Base-by-base conservation (phyloP, 2,888 invertebrate genomes). In the Sminthurinus aureus region DNA sequence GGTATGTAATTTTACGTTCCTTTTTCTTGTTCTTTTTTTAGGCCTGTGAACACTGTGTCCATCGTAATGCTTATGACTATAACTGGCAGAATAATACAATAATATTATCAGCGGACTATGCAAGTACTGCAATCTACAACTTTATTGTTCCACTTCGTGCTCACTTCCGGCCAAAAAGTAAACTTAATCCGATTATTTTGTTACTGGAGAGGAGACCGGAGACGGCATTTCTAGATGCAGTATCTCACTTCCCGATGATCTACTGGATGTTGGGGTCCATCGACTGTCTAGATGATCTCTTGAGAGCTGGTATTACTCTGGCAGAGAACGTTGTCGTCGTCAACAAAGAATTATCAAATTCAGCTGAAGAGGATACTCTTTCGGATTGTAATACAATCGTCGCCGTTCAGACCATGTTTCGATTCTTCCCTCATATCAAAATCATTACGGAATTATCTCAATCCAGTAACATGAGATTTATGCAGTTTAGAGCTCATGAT, bases 181-280 rank as follows among this genome's bases (percentile, higher is more conserved):
- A 97, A 11, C 92, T 99, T 86, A 97, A 98, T 91, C 98, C 99
- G 1, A 98, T 99, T 85, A 97, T 99, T 88, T 92, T 99, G 85
- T 92, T 99, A 82, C 92, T 99, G 90, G 98, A 98, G 90, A 93
- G 96, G 84, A 92, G 96, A 89, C 98, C 98, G 66, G 95, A 96
- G 90, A 94, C 95, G 89, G 96, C 96, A 75, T 99, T 99, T 91
- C 92, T 98, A 87, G 98, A 99, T 90, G 95, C 98, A 11, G 94
- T 99, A 88, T 96, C 98, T 51, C 98, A 97, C 91, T 99, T 99
- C 91, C 99, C 99, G 67, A 92, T 98, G 90, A 96, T 99, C 51
- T 99, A 98, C 91, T 99, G 98, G 98, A 98, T 98, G 97, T 92
- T 95, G 83, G 99, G 99, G 76, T 96, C 96, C 24, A 98, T 99